phyloP scores from a whole-genome alignment of 2,113 vertebrate species.

The Corydoras maculifer region DNA sequence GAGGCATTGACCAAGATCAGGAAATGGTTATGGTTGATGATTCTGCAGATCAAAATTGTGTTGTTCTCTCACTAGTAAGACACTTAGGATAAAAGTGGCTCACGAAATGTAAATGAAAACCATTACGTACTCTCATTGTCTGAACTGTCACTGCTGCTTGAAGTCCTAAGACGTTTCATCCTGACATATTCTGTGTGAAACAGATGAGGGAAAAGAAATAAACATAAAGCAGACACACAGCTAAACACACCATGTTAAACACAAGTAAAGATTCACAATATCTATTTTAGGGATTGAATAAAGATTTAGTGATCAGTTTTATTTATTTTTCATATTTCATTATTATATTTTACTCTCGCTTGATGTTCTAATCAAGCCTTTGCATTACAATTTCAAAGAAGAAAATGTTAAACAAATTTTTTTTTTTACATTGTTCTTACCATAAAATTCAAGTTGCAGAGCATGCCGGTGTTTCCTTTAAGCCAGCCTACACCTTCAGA shows the following conservation, averaged over 20 bases:
- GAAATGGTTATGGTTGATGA: no score
- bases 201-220: background rate
- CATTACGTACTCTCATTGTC: slow-evolving; percentile 92
- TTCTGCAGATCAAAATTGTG: no score
- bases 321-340: background rate
- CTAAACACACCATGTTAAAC: no score
- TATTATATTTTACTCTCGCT: background rate
- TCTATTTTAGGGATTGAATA: no score
- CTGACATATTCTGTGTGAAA: slow-evolving; percentile 77
- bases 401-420: background rate
- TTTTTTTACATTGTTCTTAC: slow-evolving; percentile 45
- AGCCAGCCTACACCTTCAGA: slow-evolving; percentile 34
- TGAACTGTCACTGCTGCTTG: slow-evolving; percentile 96
- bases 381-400: background rate
- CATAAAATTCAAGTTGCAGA: slow-evolving; percentile 56
- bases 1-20: no score
- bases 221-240: background rate
- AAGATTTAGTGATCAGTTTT: background rate
- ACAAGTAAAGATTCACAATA: no score
- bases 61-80: no score
- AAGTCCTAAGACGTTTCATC: slow-evolving; percentile 92
- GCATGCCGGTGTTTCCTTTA: slow-evolving; percentile 55
- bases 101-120: background rate
- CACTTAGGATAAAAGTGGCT: background rate
- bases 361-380: background rate